These are phyloP conservation scores for Carapus acus DNA, from an alignment of 2,797 vertebrate genomes.

Conservation along the genomic window DNA sequence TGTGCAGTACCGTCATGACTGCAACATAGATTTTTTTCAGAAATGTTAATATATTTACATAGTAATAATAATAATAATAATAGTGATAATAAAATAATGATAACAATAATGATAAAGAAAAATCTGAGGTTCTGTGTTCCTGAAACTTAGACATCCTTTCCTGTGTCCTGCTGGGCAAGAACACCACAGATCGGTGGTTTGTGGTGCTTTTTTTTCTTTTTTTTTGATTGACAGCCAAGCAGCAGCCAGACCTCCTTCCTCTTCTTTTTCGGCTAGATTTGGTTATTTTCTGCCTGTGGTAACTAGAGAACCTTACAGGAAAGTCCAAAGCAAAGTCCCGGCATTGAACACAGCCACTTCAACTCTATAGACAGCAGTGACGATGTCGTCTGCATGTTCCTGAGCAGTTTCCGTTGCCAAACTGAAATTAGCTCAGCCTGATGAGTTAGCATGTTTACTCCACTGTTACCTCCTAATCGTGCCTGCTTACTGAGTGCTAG, in stretches of 20 bases:
- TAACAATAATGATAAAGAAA: too few relatives aligned
- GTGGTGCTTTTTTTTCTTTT: too few relatives aligned
- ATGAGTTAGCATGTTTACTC: not conserved
- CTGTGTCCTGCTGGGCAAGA: too few relatives aligned
- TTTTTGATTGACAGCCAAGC: not conserved
- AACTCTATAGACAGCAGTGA: not conserved
- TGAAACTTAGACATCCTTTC: too few relatives aligned
- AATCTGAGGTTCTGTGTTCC: too few relatives aligned
- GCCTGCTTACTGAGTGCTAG: not conserved
- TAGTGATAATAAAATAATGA: too few relatives aligned
- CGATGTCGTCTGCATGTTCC: not conserved
- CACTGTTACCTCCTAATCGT: not conserved
- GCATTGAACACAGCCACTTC: not conserved
- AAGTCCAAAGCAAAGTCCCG: not conserved
- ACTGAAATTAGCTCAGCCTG: not conserved
- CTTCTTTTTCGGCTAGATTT: not conserved
- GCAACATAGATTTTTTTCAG: too few relatives aligned
- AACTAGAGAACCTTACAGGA: not conserved
- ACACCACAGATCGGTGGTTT: too few relatives aligned
- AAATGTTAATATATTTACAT: too few relatives aligned
- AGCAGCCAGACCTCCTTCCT: not conserved
- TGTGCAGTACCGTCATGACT: too few relatives aligned
- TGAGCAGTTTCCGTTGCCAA: not conserved
- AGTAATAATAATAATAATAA: too few relatives aligned
- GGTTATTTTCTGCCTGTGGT: not conserved